These are phyloP conservation scores for Mnemiopsis leidyi DNA, from an alignment of 37 sponge, comb jelly and placozoan species.

Conservation along the genomic window DNA sequence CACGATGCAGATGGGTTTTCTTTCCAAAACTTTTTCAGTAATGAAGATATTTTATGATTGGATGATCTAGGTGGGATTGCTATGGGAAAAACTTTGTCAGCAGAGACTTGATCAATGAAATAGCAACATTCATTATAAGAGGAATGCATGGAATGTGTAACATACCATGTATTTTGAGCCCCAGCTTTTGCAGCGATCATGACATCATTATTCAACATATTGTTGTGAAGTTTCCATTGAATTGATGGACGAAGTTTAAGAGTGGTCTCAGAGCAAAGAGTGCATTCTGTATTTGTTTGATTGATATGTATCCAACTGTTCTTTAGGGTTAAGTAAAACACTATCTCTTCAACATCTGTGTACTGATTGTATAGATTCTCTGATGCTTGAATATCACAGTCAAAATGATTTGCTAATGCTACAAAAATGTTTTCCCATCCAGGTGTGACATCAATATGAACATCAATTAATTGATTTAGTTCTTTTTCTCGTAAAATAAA, in stretches of 20 bases:
- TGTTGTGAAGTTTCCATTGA: conserved; percentile 1
- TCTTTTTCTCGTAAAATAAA: background rate
- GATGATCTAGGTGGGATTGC: background rate
- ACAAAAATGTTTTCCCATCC: background rate
- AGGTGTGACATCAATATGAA: conserved; percentile 4
- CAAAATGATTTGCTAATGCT: background rate
- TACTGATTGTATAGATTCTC: background rate
- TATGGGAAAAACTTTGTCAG: background rate
- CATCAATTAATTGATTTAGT: background rate
- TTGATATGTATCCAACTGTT: background rate
- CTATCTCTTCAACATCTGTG: background rate
- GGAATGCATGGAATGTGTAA: conserved; percentile 1
- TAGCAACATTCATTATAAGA: background rate
- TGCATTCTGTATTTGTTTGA: background rate
- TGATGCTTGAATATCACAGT: background rate
- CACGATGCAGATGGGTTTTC: background rate
- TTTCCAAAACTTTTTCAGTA: background rate
- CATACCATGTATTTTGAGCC: background rate
- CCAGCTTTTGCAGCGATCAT: background rate
- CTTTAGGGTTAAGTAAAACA: background rate
- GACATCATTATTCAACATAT: background rate
- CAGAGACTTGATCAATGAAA: background rate
- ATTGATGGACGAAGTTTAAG: background rate
- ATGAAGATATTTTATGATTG: background rate
- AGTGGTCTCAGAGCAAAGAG: background rate